Percentiles rank a stretch among this genome's conserved stretches.
phyloP scores from a whole-genome alignment of 1,140 invertebrate genomes.

The Trichomalopsis sarcophagae region DNA sequence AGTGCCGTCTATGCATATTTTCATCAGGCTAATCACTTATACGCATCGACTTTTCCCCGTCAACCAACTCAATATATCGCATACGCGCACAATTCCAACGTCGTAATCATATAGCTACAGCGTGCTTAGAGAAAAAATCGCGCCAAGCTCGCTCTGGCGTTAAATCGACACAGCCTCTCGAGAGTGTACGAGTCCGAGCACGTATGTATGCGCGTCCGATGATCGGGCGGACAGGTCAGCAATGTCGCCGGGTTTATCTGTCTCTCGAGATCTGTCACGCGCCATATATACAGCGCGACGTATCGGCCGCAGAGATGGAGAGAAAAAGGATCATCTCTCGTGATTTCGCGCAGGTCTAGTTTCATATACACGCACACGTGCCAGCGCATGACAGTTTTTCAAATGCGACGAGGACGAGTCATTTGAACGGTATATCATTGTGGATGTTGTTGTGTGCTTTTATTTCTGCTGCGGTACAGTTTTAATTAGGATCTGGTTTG shows the following conservation, averaged over 20 bases:
- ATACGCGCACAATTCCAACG: too few species aligned
- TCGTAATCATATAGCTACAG: too few species aligned
- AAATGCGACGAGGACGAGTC: neutral
- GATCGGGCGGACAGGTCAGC: constrained; percentile 7
- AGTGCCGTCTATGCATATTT: too few species aligned
- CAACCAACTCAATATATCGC: too few species aligned
- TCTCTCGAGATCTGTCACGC: neutral
- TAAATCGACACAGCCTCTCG: neutral
- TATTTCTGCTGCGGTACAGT: neutral
- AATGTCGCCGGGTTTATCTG: constrained; percentile 9
- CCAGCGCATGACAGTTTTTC: neutral
- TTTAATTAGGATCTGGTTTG: neutral
- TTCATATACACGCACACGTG: neutral
- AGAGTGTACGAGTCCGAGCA: neutral
- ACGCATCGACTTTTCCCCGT: too few species aligned
- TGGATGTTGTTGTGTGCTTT: neutral
- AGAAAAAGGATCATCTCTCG: neutral
- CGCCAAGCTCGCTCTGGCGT: neutral
- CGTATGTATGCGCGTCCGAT: neutral
- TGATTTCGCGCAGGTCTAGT: neutral
- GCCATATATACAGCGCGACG: neutral
- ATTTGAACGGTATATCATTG: neutral
- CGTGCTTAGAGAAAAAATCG: neutral
- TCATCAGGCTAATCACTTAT: too few species aligned
- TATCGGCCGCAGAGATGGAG: neutral